Conservation (phyloP, 2,797 vertebrate genomes). For the Melanotaenia nigrans region DNA sequence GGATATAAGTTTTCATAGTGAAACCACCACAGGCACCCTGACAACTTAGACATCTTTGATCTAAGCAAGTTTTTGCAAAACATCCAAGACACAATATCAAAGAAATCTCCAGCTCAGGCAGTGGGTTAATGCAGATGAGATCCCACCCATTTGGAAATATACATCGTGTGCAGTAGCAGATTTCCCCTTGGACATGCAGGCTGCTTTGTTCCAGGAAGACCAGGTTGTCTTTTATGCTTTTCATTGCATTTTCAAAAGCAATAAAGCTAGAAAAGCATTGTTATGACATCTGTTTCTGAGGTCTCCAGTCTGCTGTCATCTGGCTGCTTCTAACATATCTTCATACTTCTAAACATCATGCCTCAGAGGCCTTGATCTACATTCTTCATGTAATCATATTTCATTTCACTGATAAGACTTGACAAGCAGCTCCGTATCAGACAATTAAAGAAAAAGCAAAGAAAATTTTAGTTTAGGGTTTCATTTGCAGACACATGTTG, state of each 20-base stretch:
- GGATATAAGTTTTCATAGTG: slow-evolving; percentile 15
- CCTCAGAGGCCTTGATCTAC: neutral
- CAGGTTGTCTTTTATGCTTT: slow-evolving; percentile 47
- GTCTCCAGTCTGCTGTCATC: slow-evolving; percentile 37
- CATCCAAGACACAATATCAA: slow-evolving; percentile 55
- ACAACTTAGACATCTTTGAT: slow-evolving; percentile 49
- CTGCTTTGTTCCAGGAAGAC: slow-evolving; percentile 63
- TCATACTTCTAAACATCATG: slow-evolving; percentile 4
- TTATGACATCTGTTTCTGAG: slow-evolving; percentile 43
- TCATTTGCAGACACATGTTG: slow-evolving; percentile 11
- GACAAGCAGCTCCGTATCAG: neutral
- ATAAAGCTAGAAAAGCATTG: slow-evolving; percentile 31
- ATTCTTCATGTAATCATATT: neutral
- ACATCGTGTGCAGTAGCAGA: slow-evolving; percentile 49
- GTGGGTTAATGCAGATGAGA: slow-evolving; percentile 48
- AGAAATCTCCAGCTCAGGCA: slow-evolving; percentile 38
- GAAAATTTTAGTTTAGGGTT: slow-evolving; percentile 21
- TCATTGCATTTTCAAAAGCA: slow-evolving; percentile 19
- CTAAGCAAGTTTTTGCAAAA: slow-evolving; percentile 45
- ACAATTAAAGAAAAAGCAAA: slow-evolving; percentile 6
- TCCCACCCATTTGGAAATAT: slow-evolving; percentile 60
- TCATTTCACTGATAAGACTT: neutral
- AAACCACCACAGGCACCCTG: slow-evolving; percentile 29
- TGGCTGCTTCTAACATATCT: slow-evolving; percentile 22
- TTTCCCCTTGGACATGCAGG: slow-evolving; percentile 58